A percentile compares a stretch with the other conserved stretches of the same genome.
Evolutionary conservation across 1,140 invertebrate genomes (phyloP).

Genomic region (Hypsibius dujardini): DNA sequence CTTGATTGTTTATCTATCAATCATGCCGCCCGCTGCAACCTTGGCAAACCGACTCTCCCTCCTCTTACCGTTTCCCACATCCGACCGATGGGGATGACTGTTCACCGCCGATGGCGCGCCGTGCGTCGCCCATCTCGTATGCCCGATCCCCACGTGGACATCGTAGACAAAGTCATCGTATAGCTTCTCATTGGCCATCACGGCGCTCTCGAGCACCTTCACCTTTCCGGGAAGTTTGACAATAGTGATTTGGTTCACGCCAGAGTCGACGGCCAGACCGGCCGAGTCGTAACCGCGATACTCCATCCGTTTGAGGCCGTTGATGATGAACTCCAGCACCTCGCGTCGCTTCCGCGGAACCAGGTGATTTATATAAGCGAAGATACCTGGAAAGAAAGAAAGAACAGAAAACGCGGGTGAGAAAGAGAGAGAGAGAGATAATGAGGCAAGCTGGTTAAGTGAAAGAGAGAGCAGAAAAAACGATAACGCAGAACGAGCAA

Average conservation of each 20-base stretch:
- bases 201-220: conserved; percentile 67
- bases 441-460: not conserved
- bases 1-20: too few species aligned
- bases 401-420: not conserved
- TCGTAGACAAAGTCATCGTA: conserved; percentile 49
- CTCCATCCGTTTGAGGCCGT: conserved; percentile 85
- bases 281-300: conserved; percentile 99
- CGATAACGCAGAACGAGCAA: too few species aligned
- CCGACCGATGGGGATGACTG: conserved; percentile 90
- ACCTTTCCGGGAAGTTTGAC: conserved; percentile 89
- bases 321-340: conserved; percentile 79
- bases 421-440: not conserved
- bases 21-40: too few species aligned
- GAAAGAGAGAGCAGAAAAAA: too few species aligned
- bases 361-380: conserved; percentile 95
- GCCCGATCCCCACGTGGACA: conserved; percentile 86
- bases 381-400: conserved; percentile 57
- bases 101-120: conserved; percentile 80
- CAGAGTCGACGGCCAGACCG: conserved; percentile 37
- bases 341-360: conserved; percentile 81
- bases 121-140: conserved; percentile 98
- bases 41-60: not conserved
- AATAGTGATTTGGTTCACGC: conserved; percentile 49
- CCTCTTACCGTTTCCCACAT: conserved; percentile 46
- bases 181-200: conserved; percentile 44